phyloP scores from a whole-genome alignment of 2,888 invertebrate genomes.

The Drosophila kuntzei region DNA sequence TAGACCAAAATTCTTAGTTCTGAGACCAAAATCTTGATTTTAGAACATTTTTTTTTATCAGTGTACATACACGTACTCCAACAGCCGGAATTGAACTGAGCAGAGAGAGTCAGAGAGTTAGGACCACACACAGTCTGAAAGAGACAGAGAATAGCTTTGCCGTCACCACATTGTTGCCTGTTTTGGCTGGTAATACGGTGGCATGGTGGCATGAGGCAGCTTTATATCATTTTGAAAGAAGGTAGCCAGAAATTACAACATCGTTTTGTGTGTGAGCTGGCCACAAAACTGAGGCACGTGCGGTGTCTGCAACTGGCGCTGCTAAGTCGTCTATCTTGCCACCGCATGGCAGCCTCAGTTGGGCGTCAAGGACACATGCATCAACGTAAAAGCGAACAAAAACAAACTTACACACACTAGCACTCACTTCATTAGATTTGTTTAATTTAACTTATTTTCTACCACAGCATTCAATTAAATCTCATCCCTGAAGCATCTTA shows the following conservation, averaged over 20 bases:
- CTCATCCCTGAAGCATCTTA: slow-evolving; percentile 33
- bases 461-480: slow-evolving; percentile 61
- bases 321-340: slow-evolving; percentile 65
- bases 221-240: slow-evolving; percentile 65
- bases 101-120: no score
- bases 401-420: slow-evolving; percentile 12
- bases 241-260: slow-evolving; percentile 71
- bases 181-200: slow-evolving; percentile 16
- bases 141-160: slow-evolving; percentile 10
- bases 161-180: slow-evolving; percentile 49
- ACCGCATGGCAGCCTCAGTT: slow-evolving; percentile 47
- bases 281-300: slow-evolving; percentile 65
- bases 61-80: slow-evolving; percentile 3
- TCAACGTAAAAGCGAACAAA: slow-evolving; percentile 29
- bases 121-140: slow-evolving; percentile 9
- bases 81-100: slow-evolving; percentile 6
- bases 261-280: slow-evolving; percentile 43
- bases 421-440: slow-evolving; percentile 72
- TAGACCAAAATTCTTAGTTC: no score
- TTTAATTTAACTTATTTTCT: slow-evolving; percentile 77
- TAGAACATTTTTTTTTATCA: no score
- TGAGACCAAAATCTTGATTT: no score
- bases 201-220: slow-evolving; percentile 35
- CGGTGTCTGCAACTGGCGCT: slow-evolving; percentile 40
- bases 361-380: slow-evolving; percentile 45